These are phyloP conservation scores for Falco peregrinus DNA, from an alignment of 2,797 vertebrate genomes.

Conservation along the genomic window DNA sequence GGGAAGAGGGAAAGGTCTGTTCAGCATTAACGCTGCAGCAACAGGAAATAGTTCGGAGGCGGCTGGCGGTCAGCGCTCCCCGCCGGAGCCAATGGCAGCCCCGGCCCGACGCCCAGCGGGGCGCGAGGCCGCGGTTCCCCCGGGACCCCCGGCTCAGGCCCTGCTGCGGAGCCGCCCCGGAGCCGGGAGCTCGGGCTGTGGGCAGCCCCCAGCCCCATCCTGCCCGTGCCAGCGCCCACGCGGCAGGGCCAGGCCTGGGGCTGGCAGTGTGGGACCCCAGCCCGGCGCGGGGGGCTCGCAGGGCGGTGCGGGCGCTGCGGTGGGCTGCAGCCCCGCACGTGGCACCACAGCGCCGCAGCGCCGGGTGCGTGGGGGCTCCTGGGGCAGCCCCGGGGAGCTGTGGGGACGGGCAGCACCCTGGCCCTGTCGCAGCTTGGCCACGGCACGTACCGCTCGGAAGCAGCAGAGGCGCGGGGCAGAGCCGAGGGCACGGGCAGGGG, in stretches of 20 bases:
- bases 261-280: neutral
- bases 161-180: neutral
- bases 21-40: slow-evolving; percentile 77
- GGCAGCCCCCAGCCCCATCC: neutral
- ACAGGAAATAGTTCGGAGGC: slow-evolving; percentile 80
- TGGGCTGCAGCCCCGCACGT: neutral
- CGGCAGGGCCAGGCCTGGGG: neutral
- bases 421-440: accelerated
- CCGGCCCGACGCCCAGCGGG: neutral
- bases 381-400: neutral
- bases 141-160: neutral
- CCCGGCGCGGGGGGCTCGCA: accelerated
- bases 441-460: accelerated
- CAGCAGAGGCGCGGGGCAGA: neutral
- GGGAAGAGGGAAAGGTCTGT: slow-evolving; percentile 72
- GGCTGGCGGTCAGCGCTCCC: slow-evolving; percentile 61
- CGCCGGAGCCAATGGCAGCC: slow-evolving; percentile 45
- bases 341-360: neutral
- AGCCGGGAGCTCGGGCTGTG: neutral
- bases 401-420: accelerated
- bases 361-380: accelerated
- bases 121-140: slow-evolving; percentile 15
- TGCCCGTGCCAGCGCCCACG: neutral
- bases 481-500: neutral
- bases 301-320: neutral